These are phyloP conservation scores for Tautogolabrus adspersus DNA, from an alignment of 2,113 vertebrate genomes.

Conservation along the genomic window DNA sequence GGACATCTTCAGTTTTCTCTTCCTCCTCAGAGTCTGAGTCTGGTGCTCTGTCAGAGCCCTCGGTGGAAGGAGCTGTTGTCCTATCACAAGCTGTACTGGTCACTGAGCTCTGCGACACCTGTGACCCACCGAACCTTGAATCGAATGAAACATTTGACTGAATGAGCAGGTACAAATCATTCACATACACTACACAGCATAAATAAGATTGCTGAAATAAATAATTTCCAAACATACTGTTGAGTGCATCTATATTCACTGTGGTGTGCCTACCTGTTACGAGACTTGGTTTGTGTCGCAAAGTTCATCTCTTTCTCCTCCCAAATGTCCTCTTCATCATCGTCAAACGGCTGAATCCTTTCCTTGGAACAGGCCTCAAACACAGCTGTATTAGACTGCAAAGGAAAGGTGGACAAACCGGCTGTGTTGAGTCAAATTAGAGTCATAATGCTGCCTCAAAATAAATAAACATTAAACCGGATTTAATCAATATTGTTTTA, in stretches of 20 bases:
- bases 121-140: constrained; percentile 89
- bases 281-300: constrained; percentile 87
- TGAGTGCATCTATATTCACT: neutral
- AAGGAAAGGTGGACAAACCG: constrained; percentile 1
- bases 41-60: constrained; percentile 62
- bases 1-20: constrained; percentile 68
- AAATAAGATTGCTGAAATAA: neutral
- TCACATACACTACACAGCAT: neutral
- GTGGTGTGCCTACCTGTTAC: constrained; percentile 86
- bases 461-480: neutral
- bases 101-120: constrained; percentile 80
- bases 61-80: constrained; percentile 49
- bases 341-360: constrained; percentile 94
- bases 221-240: neutral
- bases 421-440: neutral
- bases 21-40: constrained; percentile 77
- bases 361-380: constrained; percentile 96
- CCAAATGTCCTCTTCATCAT: constrained; percentile 96
- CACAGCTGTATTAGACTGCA: constrained; percentile 89
- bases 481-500: neutral
- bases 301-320: constrained; percentile 92
- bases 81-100: constrained; percentile 72
- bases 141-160: neutral
- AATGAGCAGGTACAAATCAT: neutral
- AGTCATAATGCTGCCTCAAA: neutral